phyloP scores from a whole-genome alignment of 1,140 invertebrate genomes.

The Nebria ingens region DNA sequence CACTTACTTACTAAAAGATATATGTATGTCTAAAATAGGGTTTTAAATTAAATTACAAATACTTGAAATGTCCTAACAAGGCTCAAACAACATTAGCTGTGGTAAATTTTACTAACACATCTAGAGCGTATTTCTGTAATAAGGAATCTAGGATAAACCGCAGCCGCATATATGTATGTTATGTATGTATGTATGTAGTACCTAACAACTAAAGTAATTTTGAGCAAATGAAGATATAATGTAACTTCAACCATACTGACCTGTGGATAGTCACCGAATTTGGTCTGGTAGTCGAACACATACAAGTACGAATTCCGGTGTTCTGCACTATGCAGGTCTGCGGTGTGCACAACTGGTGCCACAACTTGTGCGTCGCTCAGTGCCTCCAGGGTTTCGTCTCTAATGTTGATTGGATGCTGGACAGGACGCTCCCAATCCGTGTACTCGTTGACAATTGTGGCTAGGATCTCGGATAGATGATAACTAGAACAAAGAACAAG shows the following conservation, averaged over 20 bases:
- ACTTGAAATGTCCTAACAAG: no score
- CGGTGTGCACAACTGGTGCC: conserved; percentile 83
- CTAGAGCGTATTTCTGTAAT: no score
- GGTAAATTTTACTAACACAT: no score
- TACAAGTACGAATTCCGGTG: conserved; percentile 79
- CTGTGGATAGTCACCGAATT: conserved; percentile 80
- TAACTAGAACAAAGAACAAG: conserved; percentile 37
- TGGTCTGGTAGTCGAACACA: conserved; percentile 90
- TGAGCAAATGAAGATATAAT: background rate
- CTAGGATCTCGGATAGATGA: conserved; percentile 72
- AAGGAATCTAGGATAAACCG: no score
- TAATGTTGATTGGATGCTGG: conserved; percentile 84
- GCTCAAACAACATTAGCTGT: no score
- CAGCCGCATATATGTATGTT: no score
- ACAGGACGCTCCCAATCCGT: conserved; percentile 92
- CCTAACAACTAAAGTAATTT: background rate
- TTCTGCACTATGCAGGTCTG: conserved; percentile 79
- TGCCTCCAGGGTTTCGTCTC: conserved; percentile 88
- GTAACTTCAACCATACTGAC: no score
- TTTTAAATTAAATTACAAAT: no score
- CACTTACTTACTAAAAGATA: no score
- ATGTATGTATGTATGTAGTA: background rate
- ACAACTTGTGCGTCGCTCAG: conserved; percentile 89
- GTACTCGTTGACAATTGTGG: conserved; percentile 91
- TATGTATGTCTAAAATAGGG: no score